Conservation (phyloP, 2,888 invertebrate genomes). For the Drosophila yooni region DNA sequence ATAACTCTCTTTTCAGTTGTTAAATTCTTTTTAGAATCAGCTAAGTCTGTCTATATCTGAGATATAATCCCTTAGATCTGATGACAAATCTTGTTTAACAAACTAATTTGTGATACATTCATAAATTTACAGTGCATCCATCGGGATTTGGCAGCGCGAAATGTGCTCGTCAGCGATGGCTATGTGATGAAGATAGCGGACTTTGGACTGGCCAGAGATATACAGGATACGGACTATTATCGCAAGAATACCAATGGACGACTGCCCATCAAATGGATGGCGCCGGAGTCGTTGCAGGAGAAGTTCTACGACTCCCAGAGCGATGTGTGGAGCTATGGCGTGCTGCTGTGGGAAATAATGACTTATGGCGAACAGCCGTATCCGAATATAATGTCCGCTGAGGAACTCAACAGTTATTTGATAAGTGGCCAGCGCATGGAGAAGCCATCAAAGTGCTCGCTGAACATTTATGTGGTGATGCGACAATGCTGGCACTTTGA, state of each 20-base stretch:
- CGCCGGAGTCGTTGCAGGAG: slow-evolving; percentile 98
- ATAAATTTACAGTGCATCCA: slow-evolving; percentile 92
- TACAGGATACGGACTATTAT: slow-evolving; percentile 97
- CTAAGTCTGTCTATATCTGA: background rate
- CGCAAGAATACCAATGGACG: slow-evolving; percentile 98
- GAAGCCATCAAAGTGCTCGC: slow-evolving; percentile 96
- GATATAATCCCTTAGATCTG: background rate
- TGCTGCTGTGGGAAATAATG: slow-evolving; percentile 99
- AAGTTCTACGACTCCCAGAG: slow-evolving; percentile 96
- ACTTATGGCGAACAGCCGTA: slow-evolving; percentile 99
- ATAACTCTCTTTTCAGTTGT: background rate
- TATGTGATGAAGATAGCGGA: slow-evolving; percentile 98
- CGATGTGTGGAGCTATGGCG: slow-evolving; percentile 98
- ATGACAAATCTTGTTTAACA: background rate
- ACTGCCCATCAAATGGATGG: slow-evolving; percentile 99
- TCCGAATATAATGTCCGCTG: slow-evolving; percentile 96
- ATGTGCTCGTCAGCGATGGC: slow-evolving; percentile 97
- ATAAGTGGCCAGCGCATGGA: slow-evolving; percentile 97
- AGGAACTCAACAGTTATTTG: slow-evolving; percentile 96
- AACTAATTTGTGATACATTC: slow-evolving; percentile 35
- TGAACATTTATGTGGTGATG: slow-evolving; percentile 98
- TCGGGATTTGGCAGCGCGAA: slow-evolving; percentile 98
- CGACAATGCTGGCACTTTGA: slow-evolving; percentile 98
- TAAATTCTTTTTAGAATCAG: background rate
- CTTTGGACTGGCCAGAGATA: slow-evolving; percentile 98